These are phyloP conservation scores for Deilephila porcellus DNA, from an alignment of 2,888 invertebrate species.

Conservation along the genomic window DNA sequence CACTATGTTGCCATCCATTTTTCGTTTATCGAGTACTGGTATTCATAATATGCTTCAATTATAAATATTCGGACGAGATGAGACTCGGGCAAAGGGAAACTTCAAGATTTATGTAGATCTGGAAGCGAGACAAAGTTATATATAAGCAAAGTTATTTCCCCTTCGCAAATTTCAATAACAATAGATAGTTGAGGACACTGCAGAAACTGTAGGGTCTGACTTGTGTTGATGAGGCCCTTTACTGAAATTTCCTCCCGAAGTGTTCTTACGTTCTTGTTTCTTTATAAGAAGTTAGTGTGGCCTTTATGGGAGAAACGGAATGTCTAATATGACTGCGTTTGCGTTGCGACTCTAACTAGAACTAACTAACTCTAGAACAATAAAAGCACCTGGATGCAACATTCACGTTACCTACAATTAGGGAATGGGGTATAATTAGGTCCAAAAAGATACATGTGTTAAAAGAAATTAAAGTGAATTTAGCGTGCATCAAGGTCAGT, in stretches of 20 bases:
- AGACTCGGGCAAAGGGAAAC: constrained; percentile 17
- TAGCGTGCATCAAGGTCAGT: too few relatives aligned
- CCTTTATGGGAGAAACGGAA: background rate
- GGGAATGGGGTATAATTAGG: too few relatives aligned
- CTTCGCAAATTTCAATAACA: constrained; percentile 47
- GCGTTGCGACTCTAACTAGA: constrained; percentile 4
- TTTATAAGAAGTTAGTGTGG: constrained; percentile 2
- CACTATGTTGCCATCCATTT: too few relatives aligned
- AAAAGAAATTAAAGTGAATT: too few relatives aligned
- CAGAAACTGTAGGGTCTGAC: constrained; percentile 13
- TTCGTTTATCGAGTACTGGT: too few relatives aligned
- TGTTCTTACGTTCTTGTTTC: constrained; percentile 17
- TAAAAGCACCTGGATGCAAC: background rate
- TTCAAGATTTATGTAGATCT: constrained; percentile 37
- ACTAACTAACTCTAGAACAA: background rate
- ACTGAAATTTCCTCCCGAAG: constrained; percentile 19
- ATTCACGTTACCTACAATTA: too few relatives aligned
- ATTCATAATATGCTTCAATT: too few relatives aligned
- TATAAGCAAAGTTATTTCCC: constrained; percentile 28
- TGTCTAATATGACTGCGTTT: background rate
- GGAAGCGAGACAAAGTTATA: constrained; percentile 35
- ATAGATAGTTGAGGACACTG: constrained; percentile 46
- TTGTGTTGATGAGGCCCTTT: constrained; percentile 26
- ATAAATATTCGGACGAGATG: too few relatives aligned
- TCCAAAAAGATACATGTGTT: too few relatives aligned